phyloP scores from a whole-genome alignment of 2,113 vertebrate species.

The Serilophus lunatus region DNA sequence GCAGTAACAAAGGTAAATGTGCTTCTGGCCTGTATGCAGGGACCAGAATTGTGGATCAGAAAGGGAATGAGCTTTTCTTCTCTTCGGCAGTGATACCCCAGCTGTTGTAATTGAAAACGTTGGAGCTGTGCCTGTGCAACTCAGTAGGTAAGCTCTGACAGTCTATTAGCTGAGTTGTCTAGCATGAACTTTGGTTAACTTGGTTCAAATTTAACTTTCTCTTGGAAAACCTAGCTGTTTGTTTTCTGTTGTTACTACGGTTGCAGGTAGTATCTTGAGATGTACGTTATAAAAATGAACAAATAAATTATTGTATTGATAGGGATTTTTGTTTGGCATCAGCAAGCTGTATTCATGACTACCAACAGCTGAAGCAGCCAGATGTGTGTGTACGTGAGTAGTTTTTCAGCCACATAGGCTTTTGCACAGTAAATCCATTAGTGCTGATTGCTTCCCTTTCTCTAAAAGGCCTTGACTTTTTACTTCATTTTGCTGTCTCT shows the following conservation, averaged over 20 bases:
- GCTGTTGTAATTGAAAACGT: background rate
- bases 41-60: background rate
- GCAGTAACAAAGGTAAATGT: fast-evolving
- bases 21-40: background rate
- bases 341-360: background rate
- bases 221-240: background rate
- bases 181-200: background rate
- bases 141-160: background rate
- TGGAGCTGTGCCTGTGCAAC: background rate
- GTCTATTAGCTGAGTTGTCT: background rate
- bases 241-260: background rate
- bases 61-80: background rate
- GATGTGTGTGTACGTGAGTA: background rate
- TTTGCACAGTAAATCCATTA: conserved; percentile 43
- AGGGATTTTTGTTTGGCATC: background rate
- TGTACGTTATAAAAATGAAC: background rate
- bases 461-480: conserved; percentile 17
- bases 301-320: background rate
- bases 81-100: background rate
- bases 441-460: background rate
- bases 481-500: background rate
- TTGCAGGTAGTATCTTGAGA: background rate
- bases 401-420: background rate
- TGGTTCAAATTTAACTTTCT: background rate
- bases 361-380: conserved; percentile 33